Percentiles rank a stretch among this genome's conserved stretches.
phyloP scores from a whole-genome alignment of 30 jellyfish, hydroid and myxozoan species.

The Hydra vulgaris region DNA sequence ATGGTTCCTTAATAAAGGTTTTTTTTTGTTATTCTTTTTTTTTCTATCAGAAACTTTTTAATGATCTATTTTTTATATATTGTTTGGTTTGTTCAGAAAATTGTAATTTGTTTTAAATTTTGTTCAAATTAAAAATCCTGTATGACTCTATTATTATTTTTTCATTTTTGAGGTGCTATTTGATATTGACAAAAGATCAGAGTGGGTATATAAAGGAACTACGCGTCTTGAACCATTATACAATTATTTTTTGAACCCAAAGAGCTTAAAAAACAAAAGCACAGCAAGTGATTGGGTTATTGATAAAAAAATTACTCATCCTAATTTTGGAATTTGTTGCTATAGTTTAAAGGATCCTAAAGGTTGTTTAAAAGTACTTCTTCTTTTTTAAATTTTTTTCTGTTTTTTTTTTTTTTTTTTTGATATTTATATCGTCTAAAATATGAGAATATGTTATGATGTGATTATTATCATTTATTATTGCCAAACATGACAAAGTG shows the following conservation, averaged over 20 bases:
- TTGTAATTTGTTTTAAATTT: too few species aligned
- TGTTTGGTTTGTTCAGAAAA: too few species aligned
- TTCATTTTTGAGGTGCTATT: slow-evolving; percentile 65
- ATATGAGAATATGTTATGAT: too few species aligned
- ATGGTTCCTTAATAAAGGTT: slow-evolving; percentile 77
- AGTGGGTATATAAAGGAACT: slow-evolving; percentile 90
- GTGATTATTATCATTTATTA: too few species aligned
- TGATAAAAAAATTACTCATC: slow-evolving; percentile 67
- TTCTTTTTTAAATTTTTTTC: too few species aligned
- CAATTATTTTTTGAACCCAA: slow-evolving; percentile 29
- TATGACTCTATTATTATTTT: too few species aligned
- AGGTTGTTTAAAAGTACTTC: slow-evolving; percentile 42
- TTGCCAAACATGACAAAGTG: too few species aligned
- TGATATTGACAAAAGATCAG: slow-evolving; percentile 74
- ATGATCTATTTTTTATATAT: too few species aligned
- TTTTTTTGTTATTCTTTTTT: background rate
- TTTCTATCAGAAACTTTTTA: too few species aligned
- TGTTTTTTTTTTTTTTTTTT: too few species aligned
- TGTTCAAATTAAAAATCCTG: too few species aligned
- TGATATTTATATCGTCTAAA: too few species aligned
- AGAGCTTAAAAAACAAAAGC: slow-evolving; percentile 25
- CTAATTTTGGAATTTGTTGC: slow-evolving; percentile 55
- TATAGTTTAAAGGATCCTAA: slow-evolving; percentile 69
- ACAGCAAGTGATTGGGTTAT: slow-evolving; percentile 24
- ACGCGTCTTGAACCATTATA: slow-evolving; percentile 75